phyloP scores from a whole-genome alignment of 2,113 vertebrate genomes.

The Bubalus kerabau region DNA sequence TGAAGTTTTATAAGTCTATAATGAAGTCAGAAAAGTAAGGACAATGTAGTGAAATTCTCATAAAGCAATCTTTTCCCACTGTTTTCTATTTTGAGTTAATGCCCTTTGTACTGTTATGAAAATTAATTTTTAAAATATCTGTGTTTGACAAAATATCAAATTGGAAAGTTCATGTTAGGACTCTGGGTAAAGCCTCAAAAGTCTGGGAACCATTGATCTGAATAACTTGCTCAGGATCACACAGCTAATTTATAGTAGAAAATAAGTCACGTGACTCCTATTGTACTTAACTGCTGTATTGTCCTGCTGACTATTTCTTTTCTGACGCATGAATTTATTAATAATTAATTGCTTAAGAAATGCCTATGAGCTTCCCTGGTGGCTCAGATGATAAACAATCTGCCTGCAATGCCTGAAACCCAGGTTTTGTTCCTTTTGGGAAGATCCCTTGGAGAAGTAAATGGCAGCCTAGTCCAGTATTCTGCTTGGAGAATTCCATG shows the following conservation, averaged over 20 bases:
- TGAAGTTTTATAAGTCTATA: constrained; percentile 19
- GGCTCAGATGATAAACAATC: neutral
- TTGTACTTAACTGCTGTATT: constrained; percentile 19
- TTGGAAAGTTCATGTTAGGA: neutral
- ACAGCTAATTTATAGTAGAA: constrained; percentile 4
- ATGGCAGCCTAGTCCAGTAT: neutral
- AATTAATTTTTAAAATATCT: neutral
- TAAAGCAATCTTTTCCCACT: neutral
- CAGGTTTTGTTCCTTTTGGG: neutral
- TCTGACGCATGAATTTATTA: neutral
- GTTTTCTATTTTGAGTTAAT: constrained; percentile 12
- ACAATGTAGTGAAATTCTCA: neutral
- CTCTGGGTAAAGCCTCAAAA: neutral
- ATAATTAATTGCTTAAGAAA: constrained; percentile 30
- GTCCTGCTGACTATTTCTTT: neutral
- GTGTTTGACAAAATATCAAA: constrained; percentile 14
- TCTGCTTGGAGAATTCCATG: neutral
- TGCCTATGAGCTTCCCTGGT: neutral
- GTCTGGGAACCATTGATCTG: neutral
- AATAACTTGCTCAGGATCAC: constrained; percentile 8
- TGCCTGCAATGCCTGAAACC: neutral
- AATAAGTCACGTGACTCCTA: neutral
- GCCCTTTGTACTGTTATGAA: neutral
- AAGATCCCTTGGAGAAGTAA: neutral
- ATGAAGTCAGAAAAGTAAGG: constrained; percentile 21